Evolutionary conservation across 1,140 invertebrate genomes (phyloP), one percentile per base, ranked within the genome.

Genomic region (Megathymus violae): DNA sequence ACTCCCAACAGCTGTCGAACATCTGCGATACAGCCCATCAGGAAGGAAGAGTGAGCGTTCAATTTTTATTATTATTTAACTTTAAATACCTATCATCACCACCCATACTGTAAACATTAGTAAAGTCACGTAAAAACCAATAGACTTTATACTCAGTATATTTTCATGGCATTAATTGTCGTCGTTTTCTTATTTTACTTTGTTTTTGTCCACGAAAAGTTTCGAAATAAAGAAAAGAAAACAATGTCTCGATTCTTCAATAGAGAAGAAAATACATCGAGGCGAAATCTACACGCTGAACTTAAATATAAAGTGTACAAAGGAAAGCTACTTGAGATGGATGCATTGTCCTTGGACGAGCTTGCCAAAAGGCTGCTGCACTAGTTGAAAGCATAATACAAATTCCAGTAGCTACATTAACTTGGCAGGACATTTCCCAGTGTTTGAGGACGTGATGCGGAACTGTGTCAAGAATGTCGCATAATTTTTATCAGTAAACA

Each of bases 241-340:
- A 48, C 46, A 48, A 47, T 27, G 10, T 13, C 1, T 7, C 9
- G 38, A 27, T 27, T 41, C 38, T 13, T 10, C 19, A 15, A 43
- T 22, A 43, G 9, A 41, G 38, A 41, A 40, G 50, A 22, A 19
- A 38, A 51, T 50, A 10, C 17, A 43, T 38, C 22, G 27, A 43
- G 22, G 13, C 51, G 16, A 22, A 38, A 48, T 31, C 10, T 36
- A 15, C 22, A 16, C 11, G 17, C 19, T 10, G 9, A 31, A 15
- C 38, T 56, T 19, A 56, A 31, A 19, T 31, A 56, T 22, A 56
- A 46, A 27, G 54, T 36, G 41, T 34, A 59, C 54, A 59, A 59
- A 59, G 54, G 27, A 47, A 47, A 59, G 14, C 54, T 47, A 59
- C 54, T 59, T 59, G 54, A 14, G 43, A 46, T 59, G 54, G 54